Conservation (phyloP, 2,797 vertebrate species). For the Pseudocheirus occidentalis region DNA sequence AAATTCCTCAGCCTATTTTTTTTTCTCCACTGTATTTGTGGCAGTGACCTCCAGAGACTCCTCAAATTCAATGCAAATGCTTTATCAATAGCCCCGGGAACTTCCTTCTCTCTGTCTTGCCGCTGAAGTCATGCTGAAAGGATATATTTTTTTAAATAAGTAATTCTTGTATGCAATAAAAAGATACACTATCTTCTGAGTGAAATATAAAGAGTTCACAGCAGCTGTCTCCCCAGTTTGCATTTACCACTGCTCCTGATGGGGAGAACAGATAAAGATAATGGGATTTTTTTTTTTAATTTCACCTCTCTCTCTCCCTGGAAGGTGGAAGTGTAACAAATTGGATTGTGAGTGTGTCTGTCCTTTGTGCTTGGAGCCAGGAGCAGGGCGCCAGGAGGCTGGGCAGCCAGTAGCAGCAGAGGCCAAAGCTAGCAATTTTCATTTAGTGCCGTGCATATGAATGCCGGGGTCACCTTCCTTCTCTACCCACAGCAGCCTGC, state of each 20-base stretch:
- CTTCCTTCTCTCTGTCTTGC: constrained; percentile 57
- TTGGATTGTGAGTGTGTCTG: constrained; percentile 85
- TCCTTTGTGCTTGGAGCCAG: constrained; percentile 84
- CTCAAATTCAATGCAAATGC: constrained; percentile 60
- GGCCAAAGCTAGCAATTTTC: constrained; percentile 76
- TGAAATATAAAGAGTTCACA: constrained; percentile 87
- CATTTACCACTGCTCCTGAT: constrained; percentile 86
- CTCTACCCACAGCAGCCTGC: background rate
- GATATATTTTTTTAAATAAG: constrained; percentile 74
- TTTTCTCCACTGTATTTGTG: background rate
- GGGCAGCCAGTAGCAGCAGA: constrained; percentile 55
- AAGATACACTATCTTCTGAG: constrained; percentile 85
- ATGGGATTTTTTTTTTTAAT: constrained; percentile 88
- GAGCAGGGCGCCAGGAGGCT: constrained; percentile 67
- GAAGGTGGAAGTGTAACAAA: constrained; percentile 86
- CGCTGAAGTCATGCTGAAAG: constrained; percentile 63
- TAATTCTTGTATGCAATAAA: constrained; percentile 83
- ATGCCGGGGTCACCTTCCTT: constrained; percentile 75
- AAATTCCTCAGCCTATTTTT: background rate
- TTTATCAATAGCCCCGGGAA: constrained; percentile 65
- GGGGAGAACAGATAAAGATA: constrained; percentile 89
- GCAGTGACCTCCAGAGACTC: constrained; percentile 23
- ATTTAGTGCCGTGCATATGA: constrained; percentile 31
- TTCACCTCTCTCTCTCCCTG: constrained; percentile 78
- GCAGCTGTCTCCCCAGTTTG: constrained; percentile 86